Percentiles rank a stretch among this genome's conserved stretches.
Conservation (phyloP, 1,140 invertebrate species). For the Sycophaga agraensis region DNA sequence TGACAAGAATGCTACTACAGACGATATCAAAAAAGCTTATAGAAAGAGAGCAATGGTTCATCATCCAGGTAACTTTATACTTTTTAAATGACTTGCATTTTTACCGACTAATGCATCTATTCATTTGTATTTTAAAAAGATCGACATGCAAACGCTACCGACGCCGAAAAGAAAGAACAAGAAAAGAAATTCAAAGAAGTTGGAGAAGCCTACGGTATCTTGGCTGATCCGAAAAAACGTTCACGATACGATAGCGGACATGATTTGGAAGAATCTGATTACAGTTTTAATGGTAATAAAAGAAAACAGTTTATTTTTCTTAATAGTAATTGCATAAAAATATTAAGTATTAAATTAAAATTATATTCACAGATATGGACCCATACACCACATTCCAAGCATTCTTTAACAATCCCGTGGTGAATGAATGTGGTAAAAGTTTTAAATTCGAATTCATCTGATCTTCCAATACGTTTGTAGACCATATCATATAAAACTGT, state of each 20-base stretch:
- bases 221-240: constrained; percentile 91
- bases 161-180: constrained; percentile 82
- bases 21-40: constrained; percentile 97
- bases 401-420: constrained; percentile 62
- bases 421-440: not conserved
- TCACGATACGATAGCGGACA: constrained; percentile 91
- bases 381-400: constrained; percentile 77
- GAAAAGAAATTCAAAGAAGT: constrained; percentile 97
- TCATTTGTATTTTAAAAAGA: constrained; percentile 60
- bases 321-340: not conserved
- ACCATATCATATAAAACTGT: constrained; percentile 18
- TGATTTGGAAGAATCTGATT: constrained; percentile 76
- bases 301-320: not conserved
- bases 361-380: constrained; percentile 68
- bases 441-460: constrained; percentile 19
- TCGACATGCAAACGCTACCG: constrained; percentile 83
- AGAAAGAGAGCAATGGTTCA: constrained; percentile 86
- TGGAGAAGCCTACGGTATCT: constrained; percentile 92
- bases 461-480: constrained; percentile 31
- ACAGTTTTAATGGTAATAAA: constrained; percentile 48
- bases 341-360: constrained; percentile 9
- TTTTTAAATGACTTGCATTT: not conserved
- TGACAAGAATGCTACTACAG: constrained; percentile 78
- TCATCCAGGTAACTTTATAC: constrained; percentile 67
- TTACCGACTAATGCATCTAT: not conserved